Base-by-base conservation (phyloP, 2,888 invertebrate species). In the Melangyna quadrimaculata region DNA sequence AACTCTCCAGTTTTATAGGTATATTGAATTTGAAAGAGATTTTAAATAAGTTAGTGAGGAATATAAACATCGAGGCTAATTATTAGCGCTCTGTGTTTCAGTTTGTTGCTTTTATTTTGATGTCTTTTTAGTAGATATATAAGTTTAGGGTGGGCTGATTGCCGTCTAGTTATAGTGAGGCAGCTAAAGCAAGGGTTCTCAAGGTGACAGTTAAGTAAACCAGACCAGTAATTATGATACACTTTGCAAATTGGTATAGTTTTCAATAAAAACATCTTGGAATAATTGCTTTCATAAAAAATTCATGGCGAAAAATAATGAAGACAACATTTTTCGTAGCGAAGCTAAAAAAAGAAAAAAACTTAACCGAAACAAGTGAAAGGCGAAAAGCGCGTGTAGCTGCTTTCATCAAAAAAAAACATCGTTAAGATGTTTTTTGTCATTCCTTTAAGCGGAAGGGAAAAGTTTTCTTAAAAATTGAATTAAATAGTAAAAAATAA, bases 21-120 rank as follows among this genome's bases (percentile, higher is more conserved):
- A n/a, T 37, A 51, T 65, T 40, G 40, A 67, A 65, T 24, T 61
- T 27, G 69, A 37, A 43, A 37, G n/a, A 69, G 29, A 48, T 53
- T 57, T 61, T 45, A 32, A 43, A 63, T 55, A 74, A 69, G 55
- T 55, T 73, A 17, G 72, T 82, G 77, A 32, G 67, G 78, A 77
- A 82, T 61, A 53, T 3, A 6, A 4, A 27, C 65, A 77, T 72
- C 24, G 10, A 65, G 27, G 51, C 14, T 72, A 61, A 72, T 77
- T 73, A 74, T 22, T 51, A 37, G 35, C 12, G 17, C 17, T 29
- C n/a, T n/a, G n/a, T 14, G 43, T 9, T 0, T 12, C 32, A 10
- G 51, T 24, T 10, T 65, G n/a, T 77, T 22, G 24, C 2, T 40
- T 57, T 10, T 65, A 12, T 59, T 35, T 14, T 14, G 14, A 0